phyloP scores from a whole-genome alignment of 2,888 invertebrate genomes.

The Apodemia duryi region DNA sequence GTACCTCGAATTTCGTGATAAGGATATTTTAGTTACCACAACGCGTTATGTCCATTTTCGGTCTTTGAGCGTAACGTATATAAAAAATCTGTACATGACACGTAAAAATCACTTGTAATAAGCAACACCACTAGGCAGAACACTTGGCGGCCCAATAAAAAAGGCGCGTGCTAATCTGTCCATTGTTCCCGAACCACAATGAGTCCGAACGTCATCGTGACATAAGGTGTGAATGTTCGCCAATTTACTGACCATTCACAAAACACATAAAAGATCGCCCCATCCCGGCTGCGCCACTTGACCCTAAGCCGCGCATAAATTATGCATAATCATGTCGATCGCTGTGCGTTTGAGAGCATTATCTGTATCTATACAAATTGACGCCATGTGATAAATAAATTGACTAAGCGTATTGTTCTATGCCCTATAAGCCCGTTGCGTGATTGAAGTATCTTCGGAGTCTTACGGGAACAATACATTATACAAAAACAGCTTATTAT shows the following conservation, averaged over 20 bases:
- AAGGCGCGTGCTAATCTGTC: constrained; percentile 42
- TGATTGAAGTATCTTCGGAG: too few relatives aligned
- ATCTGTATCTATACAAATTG: constrained; percentile 16
- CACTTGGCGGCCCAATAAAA: constrained; percentile 32
- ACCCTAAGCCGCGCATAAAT: constrained; percentile 69
- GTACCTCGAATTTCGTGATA: too few relatives aligned
- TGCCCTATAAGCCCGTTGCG: too few relatives aligned
- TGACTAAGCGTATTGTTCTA: neutral
- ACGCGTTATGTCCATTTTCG: too few relatives aligned
- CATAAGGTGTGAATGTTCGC: constrained; percentile 53
- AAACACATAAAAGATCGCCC: constrained; percentile 37
- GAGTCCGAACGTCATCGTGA: constrained; percentile 45
- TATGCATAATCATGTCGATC: constrained; percentile 67
- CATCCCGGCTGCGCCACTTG: constrained; percentile 51
- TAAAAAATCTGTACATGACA: too few relatives aligned
- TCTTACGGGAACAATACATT: too few relatives aligned
- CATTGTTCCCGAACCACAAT: constrained; percentile 42
- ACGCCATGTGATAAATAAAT: constrained; percentile 1
- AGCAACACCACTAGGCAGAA: neutral
- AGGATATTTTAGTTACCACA: too few relatives aligned
- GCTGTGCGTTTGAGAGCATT: constrained; percentile 31
- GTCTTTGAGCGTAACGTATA: too few relatives aligned
- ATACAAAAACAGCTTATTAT: too few relatives aligned
- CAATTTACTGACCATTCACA: constrained; percentile 45
- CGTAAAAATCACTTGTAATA: too few relatives aligned